Evolutionary conservation across 2,888 invertebrate genomes (phyloP), one percentile per base, ranked within the genome.

Genomic region (Galeopsomyia nigrocyanea): DNA sequence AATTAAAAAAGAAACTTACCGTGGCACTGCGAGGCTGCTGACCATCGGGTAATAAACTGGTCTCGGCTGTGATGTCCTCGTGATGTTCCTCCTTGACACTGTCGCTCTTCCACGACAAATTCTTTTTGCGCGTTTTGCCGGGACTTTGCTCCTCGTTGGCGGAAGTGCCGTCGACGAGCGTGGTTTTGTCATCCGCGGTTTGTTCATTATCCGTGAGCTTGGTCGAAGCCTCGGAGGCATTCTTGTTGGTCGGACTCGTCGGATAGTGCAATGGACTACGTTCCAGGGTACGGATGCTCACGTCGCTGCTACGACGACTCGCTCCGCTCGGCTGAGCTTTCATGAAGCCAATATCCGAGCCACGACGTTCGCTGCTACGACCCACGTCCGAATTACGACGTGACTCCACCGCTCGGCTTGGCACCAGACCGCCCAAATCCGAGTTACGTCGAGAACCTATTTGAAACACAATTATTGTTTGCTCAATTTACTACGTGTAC

Each of bases 101-200:
- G 19, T 84, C 83, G 46, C 78, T 82, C 67, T 86, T 86, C 88
- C 88, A 88, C 0, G 87, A 86, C 21, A 88, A 77, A 64, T 85
- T 87, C 71, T 88, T 88, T 77, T 87, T 88, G 5, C 83, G 79
- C 16, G 62, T 53, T 69, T 81, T 82, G n/a, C 14, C 17, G 2
- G 74, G 63, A 51, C 82, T 80, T n/a, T 81, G 80, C 0, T 78
- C 79, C 55, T 81, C 82, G 2, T 77, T 77, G 47, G 79, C 80
- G 0, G 75, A 67, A 13, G 31, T 39, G 22, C 17, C 21, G 51
- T 39, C 55, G 46, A 5, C 39, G 49, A 81, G 82, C 5, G 83
- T 13, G 71, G 75, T 58, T 80, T 81, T n/a, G 81, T 81, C 3
- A 71, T n/a, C 31, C 9, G 31, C 6, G n/a, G n/a, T n/a, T 39